Percentiles rank a stretch among this genome's conserved stretches.
Conservation (phyloP, 2,113 vertebrate species). For the Lophochroa leadbeateri region DNA sequence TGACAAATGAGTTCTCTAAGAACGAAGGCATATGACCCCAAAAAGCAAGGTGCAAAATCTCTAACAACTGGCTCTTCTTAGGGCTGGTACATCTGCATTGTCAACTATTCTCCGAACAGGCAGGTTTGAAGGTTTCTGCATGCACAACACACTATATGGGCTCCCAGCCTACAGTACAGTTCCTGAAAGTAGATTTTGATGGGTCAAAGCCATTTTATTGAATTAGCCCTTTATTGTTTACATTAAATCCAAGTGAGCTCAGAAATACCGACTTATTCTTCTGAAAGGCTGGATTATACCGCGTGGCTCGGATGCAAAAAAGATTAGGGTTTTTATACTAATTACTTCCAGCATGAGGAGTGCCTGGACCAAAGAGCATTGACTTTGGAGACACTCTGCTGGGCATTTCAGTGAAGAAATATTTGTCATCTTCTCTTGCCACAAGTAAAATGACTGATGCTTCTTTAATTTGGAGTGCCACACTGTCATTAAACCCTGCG, state of each 20-base stretch:
- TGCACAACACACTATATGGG: constrained; percentile 11
- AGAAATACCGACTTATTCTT: constrained; percentile 71
- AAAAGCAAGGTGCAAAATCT: neutral
- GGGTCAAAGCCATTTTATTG: constrained; percentile 61
- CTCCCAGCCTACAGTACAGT: constrained; percentile 25
- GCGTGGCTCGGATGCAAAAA: constrained; percentile 43
- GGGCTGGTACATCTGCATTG: neutral
- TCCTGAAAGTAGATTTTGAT: constrained; percentile 50
- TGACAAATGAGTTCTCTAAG: neutral
- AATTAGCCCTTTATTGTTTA: constrained; percentile 71
- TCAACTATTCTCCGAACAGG: neutral
- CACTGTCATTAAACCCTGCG: rapidly evolving
- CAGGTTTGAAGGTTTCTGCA: neutral
- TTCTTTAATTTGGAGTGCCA: neutral
- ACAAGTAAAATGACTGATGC: neutral
- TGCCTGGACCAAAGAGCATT: neutral
- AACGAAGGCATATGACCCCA: neutral
- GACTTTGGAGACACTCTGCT: constrained; percentile 18
- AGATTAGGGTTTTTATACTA: constrained; percentile 60
- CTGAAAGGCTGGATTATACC: constrained; percentile 70
- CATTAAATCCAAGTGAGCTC: constrained; percentile 69
- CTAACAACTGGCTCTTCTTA: neutral
- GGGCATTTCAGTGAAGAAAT: neutral
- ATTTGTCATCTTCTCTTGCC: neutral
- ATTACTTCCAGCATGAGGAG: constrained; percentile 57